phyloP scores from a whole-genome alignment of 2,888 invertebrate species.

The Drosophila maculinotata region DNA sequence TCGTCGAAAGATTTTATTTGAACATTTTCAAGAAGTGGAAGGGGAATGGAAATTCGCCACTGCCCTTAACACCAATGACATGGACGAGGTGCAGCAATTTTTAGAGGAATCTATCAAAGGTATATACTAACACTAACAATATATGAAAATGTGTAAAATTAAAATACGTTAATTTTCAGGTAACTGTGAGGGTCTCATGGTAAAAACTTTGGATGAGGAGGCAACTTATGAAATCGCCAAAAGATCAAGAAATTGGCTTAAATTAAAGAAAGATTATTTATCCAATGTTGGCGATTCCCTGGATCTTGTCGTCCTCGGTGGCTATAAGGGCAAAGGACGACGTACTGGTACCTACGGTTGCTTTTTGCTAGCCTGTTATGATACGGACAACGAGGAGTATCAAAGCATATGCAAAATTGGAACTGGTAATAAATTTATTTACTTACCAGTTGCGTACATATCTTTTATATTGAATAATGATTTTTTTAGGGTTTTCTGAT shows the following conservation, averaged over 20 bases:
- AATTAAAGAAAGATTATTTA: conserved; percentile 98
- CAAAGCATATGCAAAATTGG: conserved; percentile 95
- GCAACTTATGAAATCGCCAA: conserved; percentile 99
- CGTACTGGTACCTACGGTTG: conserved; percentile 97
- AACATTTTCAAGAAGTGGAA: conserved; percentile 89
- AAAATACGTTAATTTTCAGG: conserved; percentile 84
- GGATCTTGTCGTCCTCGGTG: conserved; percentile 98
- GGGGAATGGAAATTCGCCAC: conserved; percentile 96
- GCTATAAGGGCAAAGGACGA: conserved; percentile 96
- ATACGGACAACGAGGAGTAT: conserved; percentile 94
- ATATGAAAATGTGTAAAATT: not conserved
- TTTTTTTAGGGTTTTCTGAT: conserved; percentile 94
- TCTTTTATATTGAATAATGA: not conserved
- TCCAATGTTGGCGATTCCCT: conserved; percentile 98
- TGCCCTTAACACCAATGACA: conserved; percentile 91
- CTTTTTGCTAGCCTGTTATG: conserved; percentile 97
- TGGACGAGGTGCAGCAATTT: conserved; percentile 97
- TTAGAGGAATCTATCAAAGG: conserved; percentile 97
- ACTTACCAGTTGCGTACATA: rapidly evolving
- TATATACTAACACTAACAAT: conserved; percentile 60
- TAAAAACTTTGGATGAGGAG: conserved; percentile 94
- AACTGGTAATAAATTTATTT: conserved; percentile 70
- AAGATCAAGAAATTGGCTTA: conserved; percentile 96
- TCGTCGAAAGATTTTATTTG: conserved; percentile 90
- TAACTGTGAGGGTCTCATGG: conserved; percentile 99